Base-by-base conservation (phyloP, 2,888 invertebrate genomes). In the Xiphydria camelus region DNA sequence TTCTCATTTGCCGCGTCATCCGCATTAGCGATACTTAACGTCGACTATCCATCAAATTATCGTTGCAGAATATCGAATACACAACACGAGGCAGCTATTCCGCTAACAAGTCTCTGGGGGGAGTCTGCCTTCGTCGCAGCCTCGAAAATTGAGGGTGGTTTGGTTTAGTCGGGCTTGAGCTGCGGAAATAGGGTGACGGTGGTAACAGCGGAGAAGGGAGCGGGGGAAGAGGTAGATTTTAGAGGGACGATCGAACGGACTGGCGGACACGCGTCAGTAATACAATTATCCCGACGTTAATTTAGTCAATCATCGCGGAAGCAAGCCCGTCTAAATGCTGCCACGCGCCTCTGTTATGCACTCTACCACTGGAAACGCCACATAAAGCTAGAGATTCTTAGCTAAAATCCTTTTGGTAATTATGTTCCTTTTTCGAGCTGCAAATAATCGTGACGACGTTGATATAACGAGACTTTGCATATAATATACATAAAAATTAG, bases 231-330 rank as follows among this genome's bases (percentile, higher is more conserved):
- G n/a, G 12, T 2, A 29, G 29, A 29, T 29, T 10, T 12, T 29
- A 29, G 29, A 29, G 12, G 12, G 14, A 12, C 18, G 37, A 26
- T 20, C 7, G 21, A 12, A 39, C 29, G 31, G 36, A 35, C 19
- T 7, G 40, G 20, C 54, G 68, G 70, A 71, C 71, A 72, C 72
- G 70, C 70, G 68, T 57, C 62, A 55, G 58, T 73, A 74, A 74
- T 66, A 54, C 62, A 72, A 73, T 74, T 74, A 73, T 62, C 59
- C 49, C 49, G 55, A 66, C 66, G 69, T 61, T 73, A 71, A 74
- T 74, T 73, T 66, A 71, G 68, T 73, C 67, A 71, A 73, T 70
- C 72, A 74, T 71, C 67, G 64, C 60, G 59, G 56, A 62, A 57
- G 64, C 61, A 61, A 61, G 53, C 59, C 59, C 57, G 60, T 59